These are phyloP conservation scores for Notoglanidium macrostoma DNA, from an alignment of 2,797 vertebrate genomes.

Conservation along the genomic window DNA sequence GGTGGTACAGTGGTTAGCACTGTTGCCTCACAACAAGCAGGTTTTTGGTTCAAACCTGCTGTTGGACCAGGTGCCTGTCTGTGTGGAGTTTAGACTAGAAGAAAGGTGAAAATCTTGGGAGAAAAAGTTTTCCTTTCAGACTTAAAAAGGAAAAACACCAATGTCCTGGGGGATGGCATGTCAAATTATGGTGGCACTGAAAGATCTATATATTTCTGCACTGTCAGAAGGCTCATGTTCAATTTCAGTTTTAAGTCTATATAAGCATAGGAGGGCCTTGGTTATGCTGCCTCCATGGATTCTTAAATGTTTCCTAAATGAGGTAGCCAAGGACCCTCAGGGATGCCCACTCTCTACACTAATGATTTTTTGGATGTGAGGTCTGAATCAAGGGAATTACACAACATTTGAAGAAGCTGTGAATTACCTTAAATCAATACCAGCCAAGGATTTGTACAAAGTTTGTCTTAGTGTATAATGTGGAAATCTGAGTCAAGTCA, in stretches of 20 bases:
- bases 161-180: not conserved
- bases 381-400: constrained; percentile 5
- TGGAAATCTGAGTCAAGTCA: not conserved
- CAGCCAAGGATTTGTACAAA: not conserved
- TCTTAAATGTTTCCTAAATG: constrained; percentile 11
- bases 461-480: not conserved
- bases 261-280: not conserved
- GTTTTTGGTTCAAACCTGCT: no score
- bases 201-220: not conserved
- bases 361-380: not conserved
- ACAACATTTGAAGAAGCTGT: not conserved
- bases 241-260: not conserved
- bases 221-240: not conserved
- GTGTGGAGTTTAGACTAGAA: no score
- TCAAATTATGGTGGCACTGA: not conserved
- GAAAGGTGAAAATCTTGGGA: no score
- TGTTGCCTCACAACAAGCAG: no score
- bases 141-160: not conserved
- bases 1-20: no score
- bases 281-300: not conserved
- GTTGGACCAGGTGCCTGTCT: no score
- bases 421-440: not conserved
- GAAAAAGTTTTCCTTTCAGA: no score
- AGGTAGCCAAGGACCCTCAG: not conserved
- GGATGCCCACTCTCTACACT: constrained; percentile 4